Base-by-base conservation (phyloP, 2,888 invertebrate species). In the Octonoba sinensis region DNA sequence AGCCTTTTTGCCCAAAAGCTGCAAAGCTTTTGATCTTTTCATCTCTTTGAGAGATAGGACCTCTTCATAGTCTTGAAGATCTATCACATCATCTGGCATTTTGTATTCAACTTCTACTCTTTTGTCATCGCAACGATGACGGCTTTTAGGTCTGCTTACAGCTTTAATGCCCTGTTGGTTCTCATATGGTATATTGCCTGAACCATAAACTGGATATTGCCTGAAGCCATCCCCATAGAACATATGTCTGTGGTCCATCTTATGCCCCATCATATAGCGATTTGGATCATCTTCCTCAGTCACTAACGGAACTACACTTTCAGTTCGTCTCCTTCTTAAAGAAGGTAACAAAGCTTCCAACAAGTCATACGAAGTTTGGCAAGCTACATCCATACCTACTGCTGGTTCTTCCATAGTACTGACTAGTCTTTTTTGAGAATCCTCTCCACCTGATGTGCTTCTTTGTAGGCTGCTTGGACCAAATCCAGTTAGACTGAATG, bases 291-390 rank as follows among this genome's bases (percentile, higher is more conserved):
- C 83, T 6, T 84, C 84, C 13, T 73, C 73, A 12, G 79, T 46
- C 47, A 79, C 24, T 8, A 67, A 69, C 2, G 76, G 75, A 60
- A 76, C 71, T 15, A 76, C 46, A 12, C 73, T 78, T n/a, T 79
- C 84, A 4, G 83, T 79, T 3, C 84, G 73, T 1, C 85, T 65
- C 18, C 73, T 71, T 27, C 81, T 66, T 16, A 85, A 59, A 3
- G 81, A 75, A 16, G 84, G 84, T n/a, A 85, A 62, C 65, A 85
- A 70, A n/a, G 84, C 81, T 70, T 85, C 85, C 16, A 85, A 36
- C 24, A 85, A 65, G 57, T 85, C 85, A 47, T 85, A 83, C 11
- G 83, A 82, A 11, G 85, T 85, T 59, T 85, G 85, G 47, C 84
- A 84, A 1, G 83, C 82, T 1, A 81, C 79, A 18, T 85, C 85